These are phyloP conservation scores for Toxotes jaculatrix DNA, from an alignment of 2,113 vertebrate species.

Conservation along the genomic window DNA sequence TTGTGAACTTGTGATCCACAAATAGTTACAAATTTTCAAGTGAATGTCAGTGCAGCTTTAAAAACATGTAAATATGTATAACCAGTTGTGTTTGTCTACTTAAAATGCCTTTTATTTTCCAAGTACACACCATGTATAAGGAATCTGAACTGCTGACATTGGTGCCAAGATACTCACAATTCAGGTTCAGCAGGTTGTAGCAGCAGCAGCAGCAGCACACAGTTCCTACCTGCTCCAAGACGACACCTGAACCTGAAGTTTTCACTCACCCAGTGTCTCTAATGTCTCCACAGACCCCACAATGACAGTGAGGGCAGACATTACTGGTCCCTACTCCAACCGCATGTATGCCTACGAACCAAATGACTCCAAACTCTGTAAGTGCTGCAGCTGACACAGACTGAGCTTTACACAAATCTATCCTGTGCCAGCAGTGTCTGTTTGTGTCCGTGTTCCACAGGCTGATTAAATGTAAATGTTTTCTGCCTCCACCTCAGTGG, in stretches of 20 bases:
- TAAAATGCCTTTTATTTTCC: background rate
- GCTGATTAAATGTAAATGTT: background rate
- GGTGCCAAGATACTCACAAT: background rate
- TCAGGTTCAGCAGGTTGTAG: background rate
- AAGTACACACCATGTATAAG: background rate
- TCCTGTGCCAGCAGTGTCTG: background rate
- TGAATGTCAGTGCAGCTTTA: background rate
- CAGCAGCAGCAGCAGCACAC: no score
- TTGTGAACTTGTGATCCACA: no score
- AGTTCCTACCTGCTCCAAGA: background rate
- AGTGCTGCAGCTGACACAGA: conserved; percentile 75
- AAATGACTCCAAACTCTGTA: conserved; percentile 86
- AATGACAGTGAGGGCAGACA: conserved; percentile 96
- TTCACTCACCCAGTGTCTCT: background rate
- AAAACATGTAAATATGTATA: background rate
- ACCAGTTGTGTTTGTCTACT: background rate
- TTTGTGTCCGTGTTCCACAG: background rate
- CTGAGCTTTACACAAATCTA: no score
- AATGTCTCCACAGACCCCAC: conserved; percentile 88
- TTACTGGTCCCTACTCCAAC: conserved; percentile 93
- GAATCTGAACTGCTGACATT: background rate
- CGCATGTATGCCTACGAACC: conserved; percentile 95
- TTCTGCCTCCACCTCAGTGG: conserved; percentile 69
- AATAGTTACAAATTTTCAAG: no score
- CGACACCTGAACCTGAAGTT: background rate